These are phyloP conservation scores for Hepsetus odoe DNA, from an alignment of 2,113 vertebrate species.

Conservation along the genomic window DNA sequence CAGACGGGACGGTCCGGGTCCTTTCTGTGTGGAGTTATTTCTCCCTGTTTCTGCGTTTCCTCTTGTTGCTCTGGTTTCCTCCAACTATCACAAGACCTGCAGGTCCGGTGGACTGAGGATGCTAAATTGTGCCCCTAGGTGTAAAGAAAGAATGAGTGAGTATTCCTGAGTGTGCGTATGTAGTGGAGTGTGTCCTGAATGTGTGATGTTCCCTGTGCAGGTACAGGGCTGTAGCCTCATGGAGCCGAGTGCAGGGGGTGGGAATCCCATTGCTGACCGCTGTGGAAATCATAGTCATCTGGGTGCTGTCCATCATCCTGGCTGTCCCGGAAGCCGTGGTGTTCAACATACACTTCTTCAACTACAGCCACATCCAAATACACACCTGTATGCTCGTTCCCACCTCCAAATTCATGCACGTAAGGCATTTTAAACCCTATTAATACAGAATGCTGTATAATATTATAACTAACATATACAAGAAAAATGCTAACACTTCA, in stretches of 20 bases:
- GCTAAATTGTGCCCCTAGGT: too few species aligned
- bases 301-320: constrained; percentile 89
- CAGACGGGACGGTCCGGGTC: too few species aligned
- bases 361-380: constrained; percentile 71
- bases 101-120: too few species aligned
- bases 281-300: constrained; percentile 90
- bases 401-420: constrained; percentile 77
- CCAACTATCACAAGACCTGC: too few species aligned
- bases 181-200: not conserved
- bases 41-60: too few species aligned
- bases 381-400: constrained; percentile 87
- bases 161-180: not conserved
- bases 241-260: constrained; percentile 96
- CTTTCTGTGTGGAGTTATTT: too few species aligned
- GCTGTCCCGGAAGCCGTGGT: constrained; percentile 91
- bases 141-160: too few species aligned
- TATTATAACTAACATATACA: too few species aligned
- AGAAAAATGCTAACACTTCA: too few species aligned
- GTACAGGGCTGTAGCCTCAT: constrained; percentile 95
- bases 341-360: constrained; percentile 81
- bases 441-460: too few species aligned
- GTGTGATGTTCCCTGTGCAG: constrained; percentile 67
- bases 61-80: too few species aligned
- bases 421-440: constrained; percentile 54
- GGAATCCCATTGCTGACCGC: constrained; percentile 91